Base-by-base conservation (phyloP, 2,113 vertebrate genomes). In the Crotalus horridus region DNA sequence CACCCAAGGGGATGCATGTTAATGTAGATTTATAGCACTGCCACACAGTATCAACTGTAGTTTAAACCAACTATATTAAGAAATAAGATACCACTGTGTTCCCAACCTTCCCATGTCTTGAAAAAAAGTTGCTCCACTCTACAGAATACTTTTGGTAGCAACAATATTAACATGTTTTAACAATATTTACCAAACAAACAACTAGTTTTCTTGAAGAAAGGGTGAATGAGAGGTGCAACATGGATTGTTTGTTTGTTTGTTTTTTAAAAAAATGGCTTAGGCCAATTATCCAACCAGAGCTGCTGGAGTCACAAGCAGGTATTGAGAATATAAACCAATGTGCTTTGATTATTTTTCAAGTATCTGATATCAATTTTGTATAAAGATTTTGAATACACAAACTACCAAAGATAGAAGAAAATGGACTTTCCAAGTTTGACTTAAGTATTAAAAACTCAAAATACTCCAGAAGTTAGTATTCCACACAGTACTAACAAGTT, bases 301-400 rank as follows among this genome's bases (percentile, higher is more conserved):
- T 51, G 90, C 94, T 94, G 96, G 94, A 94, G 91, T 88, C 59
- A 94, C 89, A 92, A 85, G 91, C 69, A 93, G 91, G 90, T 93
- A 96, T 8, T 53, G 59, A 4, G 93, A 94, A 95, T 95, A 93
- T 0, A 94, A 97, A 96, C 95, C 97, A 96, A 94, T 96, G 96
- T 97, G 97, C 97, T 97, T 90, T 94, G 56, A 95, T 86, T 95
- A 90, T 88, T 96, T 94, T 97, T 97, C 97, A 97, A 97, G 97
- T 96, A 97, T 95, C 94, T 96, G 96, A 48, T 94, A 96, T 81
- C 93, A 87, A 88, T 95, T 97, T 92, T 94, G 93, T 95, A 96
- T 95, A 96, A 97, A 97, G 97, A 88, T 94, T 95, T 93, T 95
- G 95, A 64, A 92, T 96, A 96, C 97, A 97, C 94, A 96, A 95